Conservation (phyloP, 2,797 vertebrate species). For the Caiman crocodilus region DNA sequence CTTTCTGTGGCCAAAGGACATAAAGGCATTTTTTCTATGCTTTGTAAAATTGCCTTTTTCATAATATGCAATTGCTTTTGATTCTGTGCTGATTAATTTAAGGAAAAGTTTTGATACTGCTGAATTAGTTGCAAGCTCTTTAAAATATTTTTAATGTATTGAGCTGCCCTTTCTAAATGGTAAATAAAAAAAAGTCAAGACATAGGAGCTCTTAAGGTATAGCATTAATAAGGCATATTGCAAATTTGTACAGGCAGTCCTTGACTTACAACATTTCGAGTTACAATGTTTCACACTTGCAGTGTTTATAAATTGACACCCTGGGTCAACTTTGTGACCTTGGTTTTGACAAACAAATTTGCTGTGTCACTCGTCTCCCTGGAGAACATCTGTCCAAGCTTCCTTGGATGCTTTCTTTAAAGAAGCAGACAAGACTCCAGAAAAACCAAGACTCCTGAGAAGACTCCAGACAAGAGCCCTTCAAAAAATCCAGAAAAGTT, state of each 20-base stretch:
- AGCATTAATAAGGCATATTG: not conserved
- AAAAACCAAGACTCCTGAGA: too few species aligned
- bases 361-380: too few species aligned
- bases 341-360: too few species aligned
- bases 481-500: too few species aligned
- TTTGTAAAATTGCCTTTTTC: not conserved
- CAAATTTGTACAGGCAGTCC: too few species aligned
- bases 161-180: not conserved
- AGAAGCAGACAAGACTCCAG: too few species aligned
- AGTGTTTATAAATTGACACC: too few species aligned
- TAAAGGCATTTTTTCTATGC: not conserved
- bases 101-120: not conserved
- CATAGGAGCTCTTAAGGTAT: not conserved
- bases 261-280: too few species aligned
- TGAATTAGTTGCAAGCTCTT: not conserved
- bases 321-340: too few species aligned
- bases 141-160: not conserved
- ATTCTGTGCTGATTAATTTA: not conserved
- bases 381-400: too few species aligned
- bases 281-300: too few species aligned
- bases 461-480: not conserved
- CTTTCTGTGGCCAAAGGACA: not conserved
- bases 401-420: too few species aligned
- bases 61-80: not conserved
- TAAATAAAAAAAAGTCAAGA: not conserved